Base-by-base conservation (phyloP, 2,797 vertebrate genomes). In the Fringilla coelebs region DNA sequence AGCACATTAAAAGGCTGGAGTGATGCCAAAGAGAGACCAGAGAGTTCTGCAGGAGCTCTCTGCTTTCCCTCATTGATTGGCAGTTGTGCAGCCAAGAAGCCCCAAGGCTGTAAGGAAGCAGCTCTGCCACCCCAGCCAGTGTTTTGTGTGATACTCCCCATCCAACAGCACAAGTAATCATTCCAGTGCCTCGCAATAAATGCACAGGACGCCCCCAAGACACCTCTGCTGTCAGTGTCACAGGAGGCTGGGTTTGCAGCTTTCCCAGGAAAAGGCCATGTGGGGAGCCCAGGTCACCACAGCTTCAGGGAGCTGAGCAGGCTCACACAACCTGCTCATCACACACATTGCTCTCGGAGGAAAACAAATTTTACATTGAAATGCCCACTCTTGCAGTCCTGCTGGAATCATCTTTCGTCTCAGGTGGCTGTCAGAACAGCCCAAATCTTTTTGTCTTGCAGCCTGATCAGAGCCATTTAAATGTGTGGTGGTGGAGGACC, bases 401-500 rank as follows among this genome's bases (percentile, higher is more conserved):
- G 11, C 22, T 4, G 26, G 51, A 58, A 8, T 17, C 25, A 70
- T 7, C 34, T 61, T 43, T 34, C 6, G 2, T 36, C 38, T 28
- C 0, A 41, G 32, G 25, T 10, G 45, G 46, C 46, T 29, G 32
- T 51, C 67, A 51, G 41, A 85, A 55, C 0, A 82, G 22, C 36
- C 40, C 7, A 5, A 48, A 17, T 12, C 11, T 2, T 83, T 76
- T 40, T 15, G 28, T n/a, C 40, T 36, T 51, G 76, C 10, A 77
- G 11, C 11, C 22, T 19, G 1, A 8, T 20, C 7, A 38, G 40
- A 32, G 60, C 11, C n/a, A 48, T 43, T 70, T 24, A 46, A 81
- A 70, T 1, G 5, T 0, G 2, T 0, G 17, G 17, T 19, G 49
- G 34, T 6, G 34, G 52, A 88, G 41, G 67, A 48, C 12, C 5